These are phyloP conservation scores for Pristiophorus japonicus DNA, from an alignment of 2,113 vertebrate species.

Conservation along the genomic window DNA sequence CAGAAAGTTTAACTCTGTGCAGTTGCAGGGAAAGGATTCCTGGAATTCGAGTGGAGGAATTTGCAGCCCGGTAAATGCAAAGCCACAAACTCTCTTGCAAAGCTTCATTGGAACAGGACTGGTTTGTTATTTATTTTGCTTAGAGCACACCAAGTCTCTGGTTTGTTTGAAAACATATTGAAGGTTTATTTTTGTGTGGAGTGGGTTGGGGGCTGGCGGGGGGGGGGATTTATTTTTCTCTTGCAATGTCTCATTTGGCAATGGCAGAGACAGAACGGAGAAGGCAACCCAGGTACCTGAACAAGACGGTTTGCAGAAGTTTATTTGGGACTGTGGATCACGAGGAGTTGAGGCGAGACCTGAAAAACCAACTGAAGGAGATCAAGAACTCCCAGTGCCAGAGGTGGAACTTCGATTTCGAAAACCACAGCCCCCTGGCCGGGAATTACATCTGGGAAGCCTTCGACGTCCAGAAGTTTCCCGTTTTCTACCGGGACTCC, in stretches of 20 bases:
- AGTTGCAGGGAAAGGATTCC: neutral
- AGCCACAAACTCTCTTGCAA: neutral
- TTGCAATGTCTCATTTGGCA: neutral
- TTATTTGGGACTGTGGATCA: constrained; percentile 42
- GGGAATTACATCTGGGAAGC: constrained; percentile 40
- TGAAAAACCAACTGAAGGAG: constrained; percentile 41
- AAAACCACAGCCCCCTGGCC: constrained; percentile 37
- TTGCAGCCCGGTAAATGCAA: neutral
- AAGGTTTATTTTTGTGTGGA: neutral
- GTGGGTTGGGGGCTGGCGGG: neutral
- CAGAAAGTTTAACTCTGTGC: neutral
- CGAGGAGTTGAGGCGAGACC: constrained; percentile 39
- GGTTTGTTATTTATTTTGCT: neutral
- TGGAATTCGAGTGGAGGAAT: neutral
- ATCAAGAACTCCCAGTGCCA: constrained; percentile 41
- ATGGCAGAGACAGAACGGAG: constrained; percentile 29
- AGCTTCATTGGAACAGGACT: neutral
- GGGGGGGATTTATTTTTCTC: neutral
- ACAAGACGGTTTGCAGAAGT: constrained; percentile 38
- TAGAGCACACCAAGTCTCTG: no score
- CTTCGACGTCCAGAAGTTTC: constrained; percentile 37
- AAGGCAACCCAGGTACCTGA: neutral
- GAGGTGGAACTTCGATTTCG: constrained; percentile 42
- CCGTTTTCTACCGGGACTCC: constrained; percentile 39
- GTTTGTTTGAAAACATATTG: neutral